Evolutionary conservation across 2,797 vertebrate species (phyloP).

Genomic region (Tragelaphus eurycerus): DNA sequence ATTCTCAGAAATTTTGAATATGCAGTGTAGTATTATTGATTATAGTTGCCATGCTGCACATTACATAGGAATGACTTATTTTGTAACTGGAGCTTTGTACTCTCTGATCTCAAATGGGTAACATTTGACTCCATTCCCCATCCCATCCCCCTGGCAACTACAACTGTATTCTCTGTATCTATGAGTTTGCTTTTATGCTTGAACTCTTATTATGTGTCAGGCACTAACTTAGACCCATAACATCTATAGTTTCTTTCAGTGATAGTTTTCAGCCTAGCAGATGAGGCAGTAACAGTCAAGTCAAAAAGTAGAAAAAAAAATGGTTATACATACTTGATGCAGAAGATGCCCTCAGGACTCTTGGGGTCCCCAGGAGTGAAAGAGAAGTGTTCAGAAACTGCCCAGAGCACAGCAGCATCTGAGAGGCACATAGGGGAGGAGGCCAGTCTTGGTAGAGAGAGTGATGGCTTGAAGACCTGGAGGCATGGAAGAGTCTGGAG

Average conservation of each 20-base stretch:
- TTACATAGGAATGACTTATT: not conserved
- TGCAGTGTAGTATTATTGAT: not conserved
- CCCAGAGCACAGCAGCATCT: rapidly evolving
- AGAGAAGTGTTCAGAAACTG: not conserved
- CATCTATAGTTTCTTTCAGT: not conserved
- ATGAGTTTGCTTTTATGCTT: not conserved
- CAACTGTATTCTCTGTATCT: not conserved
- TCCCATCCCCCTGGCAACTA: not conserved
- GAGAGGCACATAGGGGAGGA: not conserved
- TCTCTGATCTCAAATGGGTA: not conserved
- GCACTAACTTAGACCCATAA: not conserved
- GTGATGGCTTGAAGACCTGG: rapidly evolving
- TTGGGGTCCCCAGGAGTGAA: too few species aligned
- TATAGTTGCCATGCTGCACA: not conserved
- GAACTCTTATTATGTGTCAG: not conserved
- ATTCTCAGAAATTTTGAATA: not conserved
- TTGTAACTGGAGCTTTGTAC: not conserved
- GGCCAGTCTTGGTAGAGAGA: not conserved
- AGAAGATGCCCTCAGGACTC: not conserved
- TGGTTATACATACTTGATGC: not conserved
- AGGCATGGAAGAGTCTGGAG: not conserved
- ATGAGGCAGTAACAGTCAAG: not conserved
- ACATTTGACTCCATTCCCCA: not conserved
- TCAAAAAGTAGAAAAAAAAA: too few species aligned
- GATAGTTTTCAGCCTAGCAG: not conserved